Evolutionary conservation across 2,797 vertebrate genomes (phyloP), one percentile per base, ranked within the genome.

Genomic region (Sebastes oblongus): DNA sequence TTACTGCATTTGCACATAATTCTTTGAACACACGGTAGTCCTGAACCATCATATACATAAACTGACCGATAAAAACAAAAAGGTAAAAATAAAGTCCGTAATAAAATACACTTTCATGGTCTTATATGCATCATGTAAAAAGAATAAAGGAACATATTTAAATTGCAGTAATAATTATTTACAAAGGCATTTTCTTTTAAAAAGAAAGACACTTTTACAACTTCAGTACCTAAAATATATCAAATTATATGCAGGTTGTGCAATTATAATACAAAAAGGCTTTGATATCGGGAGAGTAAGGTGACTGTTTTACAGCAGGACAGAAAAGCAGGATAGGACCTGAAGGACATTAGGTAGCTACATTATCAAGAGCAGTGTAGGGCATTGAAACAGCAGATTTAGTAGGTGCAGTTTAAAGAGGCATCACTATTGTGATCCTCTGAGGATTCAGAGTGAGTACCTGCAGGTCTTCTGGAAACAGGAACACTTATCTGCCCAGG

Each of bases 101-200:
- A 88, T 91, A 91, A 93, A 92, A 94, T 91, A 94, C 81, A 89
- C 72, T 76, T 86, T 82, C 85, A 75, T 89, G 58, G 82, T 88
- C 78, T 86, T 69, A 73, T 62, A 42, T 59, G 73, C 42, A n/a
- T 74, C 22, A 78, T 91, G 88, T 86, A 92, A 93, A 92, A 92
- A 25, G 4, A 56, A 72, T 24, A 60, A 68, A 80, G 65, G 42
- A 80, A 87, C 89, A 72, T 78, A 90, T 89, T 80, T 62, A 76
- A 78, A 76, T 62, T 10, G 61, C 34, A 83, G 61, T 46, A 62
- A 52, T 73, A 13, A 72, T 73, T 94, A 94, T 95, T 94, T 94
- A 95, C 92, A 95, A 75, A 88, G 71, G 78, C 66, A 32, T 80
- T 68, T 64, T 88, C 65, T 86, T 39, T 76, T 42, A 75, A 78